Percentiles rank a stretch among this genome's conserved stretches.
phyloP scores from a whole-genome alignment of 2,113 vertebrate genomes.

The Bubalus kerabau region DNA sequence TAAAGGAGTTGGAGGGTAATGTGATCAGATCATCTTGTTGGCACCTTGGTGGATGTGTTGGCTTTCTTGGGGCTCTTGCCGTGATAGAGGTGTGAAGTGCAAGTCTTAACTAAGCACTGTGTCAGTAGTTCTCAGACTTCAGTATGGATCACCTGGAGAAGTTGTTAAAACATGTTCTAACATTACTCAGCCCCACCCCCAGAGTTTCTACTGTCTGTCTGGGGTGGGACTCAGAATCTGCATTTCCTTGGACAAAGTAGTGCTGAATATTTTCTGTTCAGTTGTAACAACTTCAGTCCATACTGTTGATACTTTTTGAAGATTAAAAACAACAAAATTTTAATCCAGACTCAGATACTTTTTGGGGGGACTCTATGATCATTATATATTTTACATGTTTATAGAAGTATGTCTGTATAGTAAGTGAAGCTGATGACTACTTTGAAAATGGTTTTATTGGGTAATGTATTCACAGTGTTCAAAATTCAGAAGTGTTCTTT shows the following conservation, averaged over 20 bases:
- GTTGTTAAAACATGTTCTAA: neutral
- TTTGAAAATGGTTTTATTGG: neutral
- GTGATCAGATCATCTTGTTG: neutral
- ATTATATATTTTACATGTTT: neutral
- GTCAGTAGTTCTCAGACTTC: neutral
- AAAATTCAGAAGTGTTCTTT: neutral
- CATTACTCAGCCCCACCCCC: neutral
- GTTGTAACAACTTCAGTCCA: neutral
- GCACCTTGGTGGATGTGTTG: neutral
- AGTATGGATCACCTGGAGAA: neutral
- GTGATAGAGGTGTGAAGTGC: neutral
- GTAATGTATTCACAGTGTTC: neutral
- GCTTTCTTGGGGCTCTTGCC: neutral
- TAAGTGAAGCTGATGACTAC: neutral
- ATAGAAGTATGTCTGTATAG: neutral
- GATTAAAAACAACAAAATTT: neutral
- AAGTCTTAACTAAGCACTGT: neutral
- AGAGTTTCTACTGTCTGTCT: neutral
- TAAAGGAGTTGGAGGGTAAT: neutral
- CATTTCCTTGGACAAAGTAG: neutral
- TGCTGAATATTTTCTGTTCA: neutral
- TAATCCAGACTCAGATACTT: neutral
- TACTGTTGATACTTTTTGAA: neutral
- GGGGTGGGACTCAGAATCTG: neutral
- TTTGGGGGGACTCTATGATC: neutral